phyloP scores from a whole-genome alignment of 2,113 vertebrate species.

The Tyrannus savana region DNA sequence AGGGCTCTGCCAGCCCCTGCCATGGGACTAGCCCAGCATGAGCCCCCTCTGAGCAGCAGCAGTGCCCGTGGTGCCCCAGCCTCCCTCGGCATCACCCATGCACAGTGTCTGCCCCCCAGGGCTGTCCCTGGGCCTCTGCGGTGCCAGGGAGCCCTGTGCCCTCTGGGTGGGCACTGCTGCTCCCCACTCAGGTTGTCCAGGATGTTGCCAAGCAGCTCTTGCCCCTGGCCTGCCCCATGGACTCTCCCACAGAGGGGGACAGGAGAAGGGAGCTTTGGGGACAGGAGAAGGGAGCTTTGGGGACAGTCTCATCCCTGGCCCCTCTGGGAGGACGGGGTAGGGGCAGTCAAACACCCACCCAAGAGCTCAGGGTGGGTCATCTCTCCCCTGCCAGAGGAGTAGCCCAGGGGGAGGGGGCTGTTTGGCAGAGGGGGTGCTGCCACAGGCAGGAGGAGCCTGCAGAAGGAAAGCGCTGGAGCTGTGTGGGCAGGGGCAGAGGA shows the following conservation, averaged over 20 bases:
- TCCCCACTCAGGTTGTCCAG: fast-evolving
- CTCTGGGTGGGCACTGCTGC: not conserved
- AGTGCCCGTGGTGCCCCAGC: fast-evolving
- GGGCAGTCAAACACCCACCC: not conserved
- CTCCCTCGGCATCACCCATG: fast-evolving
- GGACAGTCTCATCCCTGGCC: not conserved
- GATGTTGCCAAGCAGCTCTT: not conserved
- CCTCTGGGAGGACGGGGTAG: not conserved
- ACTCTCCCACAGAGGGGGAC: not conserved
- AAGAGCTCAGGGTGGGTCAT: not conserved
- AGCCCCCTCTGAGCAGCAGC: not conserved
- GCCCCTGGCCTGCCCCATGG: fast-evolving
- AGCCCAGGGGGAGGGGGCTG: not conserved
- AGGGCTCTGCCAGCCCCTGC: fast-evolving
- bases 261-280: not conserved
- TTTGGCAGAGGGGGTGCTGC: not conserved
- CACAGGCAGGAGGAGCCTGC: not conserved
- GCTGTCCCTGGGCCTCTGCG: not conserved
- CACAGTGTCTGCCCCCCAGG: fast-evolving
- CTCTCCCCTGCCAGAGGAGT: not conserved
- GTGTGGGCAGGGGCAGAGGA: conserved; percentile 35
- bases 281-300: not conserved
- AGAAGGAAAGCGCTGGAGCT: not conserved
- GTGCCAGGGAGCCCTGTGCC: not conserved
- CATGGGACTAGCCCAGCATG: fast-evolving